Base-by-base conservation (phyloP, 2,113 vertebrate genomes). In the Tachysurus vachellii region DNA sequence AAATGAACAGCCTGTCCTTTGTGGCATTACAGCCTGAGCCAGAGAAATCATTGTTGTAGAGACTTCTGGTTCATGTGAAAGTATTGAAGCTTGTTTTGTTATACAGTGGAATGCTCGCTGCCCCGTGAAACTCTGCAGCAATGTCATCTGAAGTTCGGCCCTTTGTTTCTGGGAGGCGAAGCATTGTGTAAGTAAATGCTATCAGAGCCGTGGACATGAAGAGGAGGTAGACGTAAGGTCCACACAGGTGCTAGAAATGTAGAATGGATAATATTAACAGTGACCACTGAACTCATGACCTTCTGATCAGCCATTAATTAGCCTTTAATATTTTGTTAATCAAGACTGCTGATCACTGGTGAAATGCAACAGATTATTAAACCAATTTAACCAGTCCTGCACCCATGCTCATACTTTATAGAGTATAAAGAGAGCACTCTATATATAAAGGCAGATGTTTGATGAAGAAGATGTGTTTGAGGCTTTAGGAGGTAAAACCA, bases 141-240 rank as follows among this genome's bases (percentile, higher is more conserved):
- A 96, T 96, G 85, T 96, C 95, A 12, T 95, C 94, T 5, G 95
- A 96, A 0, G 94, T 95, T 5, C 95, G 94, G 0, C 95, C 95
- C 84, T 92, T 95, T 4, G 95, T 96, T 91, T 96, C 95, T 0
- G 95, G 95, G 7, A 96, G 91, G 59, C 91, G 93, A n/a, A 93
- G 36, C 92, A 94, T 92, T 13, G 93, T 95, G 86, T 94, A 92
- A 80, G 54, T 47, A 89, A 95, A 95, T 82, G 94, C 92, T 1
- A 93, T 3, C 64, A 94, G 47, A 84, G 94, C 93, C 87, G 93
- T 89, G 0, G 7, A 42, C 93, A 93, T 95, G 86, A 95, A 96
- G 88, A 96, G 86, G 64, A 96, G 94, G 91, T 95, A 96, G 71
- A 95, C 88, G 4, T 94, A 95, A 5, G 92, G 90, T 0, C 95